These are phyloP conservation scores for Platichthys flesus DNA, from an alignment of 2,113 vertebrate genomes.

Conservation along the genomic window DNA sequence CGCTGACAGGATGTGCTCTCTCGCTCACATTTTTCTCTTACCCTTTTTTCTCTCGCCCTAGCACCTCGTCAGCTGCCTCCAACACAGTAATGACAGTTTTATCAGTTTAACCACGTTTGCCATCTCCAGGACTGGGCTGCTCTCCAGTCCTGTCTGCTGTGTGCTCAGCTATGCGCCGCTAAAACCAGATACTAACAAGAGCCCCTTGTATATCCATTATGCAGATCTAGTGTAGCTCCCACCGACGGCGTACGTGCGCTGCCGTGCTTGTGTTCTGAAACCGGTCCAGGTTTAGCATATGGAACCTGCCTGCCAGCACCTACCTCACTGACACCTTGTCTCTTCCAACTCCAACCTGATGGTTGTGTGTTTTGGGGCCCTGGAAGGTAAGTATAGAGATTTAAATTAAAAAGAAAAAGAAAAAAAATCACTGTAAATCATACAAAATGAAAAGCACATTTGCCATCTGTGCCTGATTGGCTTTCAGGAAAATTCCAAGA, in stretches of 20 bases:
- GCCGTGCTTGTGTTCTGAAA: slow-evolving; percentile 39
- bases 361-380: slow-evolving; percentile 36
- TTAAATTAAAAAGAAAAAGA: slow-evolving; percentile 29
- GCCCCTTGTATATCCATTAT: slow-evolving; percentile 61
- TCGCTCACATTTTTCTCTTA: slow-evolving; percentile 30
- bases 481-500: slow-evolving; percentile 41
- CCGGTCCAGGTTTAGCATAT: slow-evolving; percentile 64
- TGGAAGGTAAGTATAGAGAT: slow-evolving; percentile 5
- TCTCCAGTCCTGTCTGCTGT: slow-evolving; percentile 65
- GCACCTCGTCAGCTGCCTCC: slow-evolving; percentile 58
- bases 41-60: slow-evolving; percentile 31
- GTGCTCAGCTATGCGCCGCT: slow-evolving; percentile 50
- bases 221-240: slow-evolving; percentile 32
- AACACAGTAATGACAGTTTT: slow-evolving; percentile 75
- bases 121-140: slow-evolving; percentile 66
- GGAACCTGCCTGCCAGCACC: slow-evolving; percentile 63
- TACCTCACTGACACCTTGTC: slow-evolving; percentile 46
- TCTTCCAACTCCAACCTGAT: slow-evolving; percentile 48
- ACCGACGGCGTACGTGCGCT: slow-evolving; percentile 4
- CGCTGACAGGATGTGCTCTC: slow-evolving; percentile 57
- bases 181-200: slow-evolving; percentile 63
- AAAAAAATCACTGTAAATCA: slow-evolving; percentile 23
- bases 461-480: slow-evolving; percentile 24
- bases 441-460: slow-evolving; percentile 38
- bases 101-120: slow-evolving; percentile 76